These are phyloP conservation scores for Apostichopus japonicus DNA, from an alignment of 35 echinoderm and acorn worm species.

Conservation along the genomic window DNA sequence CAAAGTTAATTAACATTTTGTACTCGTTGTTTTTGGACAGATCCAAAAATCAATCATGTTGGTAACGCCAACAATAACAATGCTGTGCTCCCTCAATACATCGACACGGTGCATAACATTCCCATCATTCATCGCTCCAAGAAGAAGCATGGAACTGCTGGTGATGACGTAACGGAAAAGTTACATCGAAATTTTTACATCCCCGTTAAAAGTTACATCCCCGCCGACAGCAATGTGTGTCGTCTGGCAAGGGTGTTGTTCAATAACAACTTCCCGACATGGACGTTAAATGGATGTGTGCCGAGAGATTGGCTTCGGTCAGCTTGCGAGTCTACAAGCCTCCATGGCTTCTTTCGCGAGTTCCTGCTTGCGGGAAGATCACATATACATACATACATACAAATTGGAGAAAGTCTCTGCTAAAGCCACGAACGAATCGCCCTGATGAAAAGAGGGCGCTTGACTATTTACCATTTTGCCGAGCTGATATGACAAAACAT, in stretches of 20 bases:
- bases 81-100: neutral
- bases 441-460: neutral
- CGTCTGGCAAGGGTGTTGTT: too few species aligned
- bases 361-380: too few species aligned
- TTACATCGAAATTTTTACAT: neutral
- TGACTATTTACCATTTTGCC: neutral
- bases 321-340: too few species aligned
- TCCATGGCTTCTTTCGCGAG: too few species aligned
- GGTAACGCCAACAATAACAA: constrained; percentile 8
- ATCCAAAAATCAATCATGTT: neutral
- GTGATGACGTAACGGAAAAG: neutral
- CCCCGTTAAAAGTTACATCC: too few species aligned
- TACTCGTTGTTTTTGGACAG: neutral
- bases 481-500: too few species aligned
- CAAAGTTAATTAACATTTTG: too few species aligned
- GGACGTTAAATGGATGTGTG: too few species aligned
- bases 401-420: neutral
- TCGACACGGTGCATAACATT: neutral
- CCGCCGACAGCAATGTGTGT: too few species aligned
- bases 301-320: too few species aligned
- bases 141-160: neutral
- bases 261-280: too few species aligned
- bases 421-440: neutral
- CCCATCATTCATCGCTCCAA: neutral
- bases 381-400: too few species aligned